Conservation (phyloP, 2,113 vertebrate species). For the Sorex araneus region DNA sequence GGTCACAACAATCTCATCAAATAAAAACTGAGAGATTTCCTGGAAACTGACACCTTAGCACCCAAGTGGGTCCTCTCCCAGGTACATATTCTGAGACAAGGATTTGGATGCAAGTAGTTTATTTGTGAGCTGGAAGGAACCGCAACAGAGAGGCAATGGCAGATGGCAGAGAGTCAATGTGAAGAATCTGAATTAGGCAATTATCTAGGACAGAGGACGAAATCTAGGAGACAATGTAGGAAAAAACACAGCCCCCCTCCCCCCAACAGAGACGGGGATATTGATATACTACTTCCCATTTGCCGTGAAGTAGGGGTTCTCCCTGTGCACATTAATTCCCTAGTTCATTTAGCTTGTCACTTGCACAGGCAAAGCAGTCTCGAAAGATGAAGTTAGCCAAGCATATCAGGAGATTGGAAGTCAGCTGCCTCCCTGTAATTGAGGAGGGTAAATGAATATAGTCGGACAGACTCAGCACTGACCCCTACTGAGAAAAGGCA, state of each 20-base stretch:
- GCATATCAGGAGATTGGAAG: not conserved
- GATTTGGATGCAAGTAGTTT: not conserved
- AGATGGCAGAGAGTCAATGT: not conserved
- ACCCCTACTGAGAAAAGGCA: not conserved
- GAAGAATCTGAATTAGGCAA: not conserved
- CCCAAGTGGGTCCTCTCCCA: not conserved
- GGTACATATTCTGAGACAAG: not conserved
- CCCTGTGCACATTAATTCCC: not conserved
- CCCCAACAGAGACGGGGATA: not conserved
- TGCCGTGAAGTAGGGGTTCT: not conserved
- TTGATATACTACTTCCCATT: not conserved
- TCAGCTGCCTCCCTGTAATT: not conserved
- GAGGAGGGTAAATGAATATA: not conserved
- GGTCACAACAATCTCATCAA: not conserved
- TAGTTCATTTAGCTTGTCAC: not conserved
- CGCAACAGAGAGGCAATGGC: not conserved
- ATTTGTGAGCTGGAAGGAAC: not conserved
- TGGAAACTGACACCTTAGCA: not conserved
- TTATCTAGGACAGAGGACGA: not conserved
- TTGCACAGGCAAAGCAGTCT: not conserved
- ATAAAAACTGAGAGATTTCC: conserved; percentile 1
- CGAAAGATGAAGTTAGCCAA: not conserved
- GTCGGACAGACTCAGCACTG: not conserved
- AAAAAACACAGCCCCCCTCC: not conserved
- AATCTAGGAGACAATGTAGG: not conserved